These are phyloP conservation scores for Chaetodon auriga DNA, from an alignment of 2,113 vertebrate species.

Conservation along the genomic window DNA sequence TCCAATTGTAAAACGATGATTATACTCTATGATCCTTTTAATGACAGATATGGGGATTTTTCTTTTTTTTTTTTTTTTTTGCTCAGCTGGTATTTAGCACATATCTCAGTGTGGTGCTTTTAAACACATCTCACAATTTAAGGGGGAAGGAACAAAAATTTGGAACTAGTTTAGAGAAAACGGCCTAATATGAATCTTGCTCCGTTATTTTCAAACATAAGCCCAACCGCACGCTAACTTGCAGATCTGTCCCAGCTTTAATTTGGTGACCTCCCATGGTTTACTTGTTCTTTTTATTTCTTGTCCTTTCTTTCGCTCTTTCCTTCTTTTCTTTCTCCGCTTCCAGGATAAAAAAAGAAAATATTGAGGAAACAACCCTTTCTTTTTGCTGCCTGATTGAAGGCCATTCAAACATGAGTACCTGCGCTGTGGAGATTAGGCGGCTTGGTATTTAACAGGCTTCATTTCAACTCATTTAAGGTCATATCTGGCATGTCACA, in stretches of 20 bases:
- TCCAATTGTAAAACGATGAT: conserved; percentile 76
- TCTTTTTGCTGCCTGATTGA: conserved; percentile 50
- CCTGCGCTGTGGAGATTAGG: conserved; percentile 67
- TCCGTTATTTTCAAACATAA: conserved; percentile 63
- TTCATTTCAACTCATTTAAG: conserved; percentile 69
- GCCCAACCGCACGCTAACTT: conserved; percentile 47
- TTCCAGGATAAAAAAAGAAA: conserved; percentile 25
- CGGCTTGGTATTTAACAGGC: conserved; percentile 43
- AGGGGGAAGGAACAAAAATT: conserved; percentile 48
- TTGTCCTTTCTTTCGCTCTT: not conserved
- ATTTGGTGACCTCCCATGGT: conserved; percentile 67
- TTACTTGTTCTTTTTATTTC: conserved; percentile 35
- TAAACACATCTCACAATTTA: conserved; percentile 65
- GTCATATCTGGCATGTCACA: conserved; percentile 62
- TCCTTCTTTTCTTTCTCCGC: conserved; percentile 1
- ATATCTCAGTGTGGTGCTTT: conserved; percentile 75
- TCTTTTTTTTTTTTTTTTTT: conserved; percentile 42
- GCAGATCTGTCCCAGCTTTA: conserved; percentile 63
- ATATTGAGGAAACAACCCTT: conserved; percentile 32
- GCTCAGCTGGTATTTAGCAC: conserved; percentile 73
- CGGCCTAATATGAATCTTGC: conserved; percentile 46
- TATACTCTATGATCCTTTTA: conserved; percentile 75
- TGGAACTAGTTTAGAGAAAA: conserved; percentile 65
- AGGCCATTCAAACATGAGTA: conserved; percentile 61
- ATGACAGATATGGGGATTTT: conserved; percentile 77